Evolutionary conservation across 2,888 invertebrate species (phyloP), one percentile per base, ranked within the genome.

Genomic region (Saturnia japonica): DNA sequence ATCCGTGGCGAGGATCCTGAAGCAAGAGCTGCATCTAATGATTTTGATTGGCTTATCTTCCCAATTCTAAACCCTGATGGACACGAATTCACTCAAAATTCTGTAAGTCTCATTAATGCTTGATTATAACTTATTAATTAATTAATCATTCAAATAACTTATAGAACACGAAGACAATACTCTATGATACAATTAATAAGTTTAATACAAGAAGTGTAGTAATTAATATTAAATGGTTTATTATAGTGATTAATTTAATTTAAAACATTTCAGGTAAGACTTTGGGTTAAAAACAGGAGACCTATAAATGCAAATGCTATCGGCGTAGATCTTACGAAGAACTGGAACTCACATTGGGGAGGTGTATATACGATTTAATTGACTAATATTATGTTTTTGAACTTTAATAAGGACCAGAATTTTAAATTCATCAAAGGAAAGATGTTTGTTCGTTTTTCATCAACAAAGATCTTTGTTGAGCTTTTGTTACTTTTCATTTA

Each of bases 31-130:
- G 93, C 95, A 12, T 94, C 95, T 0, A 89, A 95, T 69, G 91
- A 92, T 47, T 95, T 94, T 78, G 96, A 96, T 75, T 97, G 96
- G 96, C 96, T 97, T 82, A 94, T 97, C 72, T 94, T 97, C 74
- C 97, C 97, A 0, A 90, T 96, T 25, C 87, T 96, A 40, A 97
- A 97, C 84, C 97, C 97, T 14, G 97, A 97, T 88, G 97, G 97
- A 2, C 96, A 95, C 78, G 95, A 95, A 51, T 96, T 95, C 83
- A 95, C 96, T 0, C 96, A 96, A 79, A 94, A 94, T 6, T 86
- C 83, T 22, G 95, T 95, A 82, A 85, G 90, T 77, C 47, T 11
- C 8, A 42, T 43, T 43, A n/a, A 54, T 54, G 9, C 22, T 22
- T n/a, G n/a, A n/a, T 11, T 1, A 19, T 51, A n/a, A n/a, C 7